These are phyloP conservation scores for Xyliphius kryptos DNA, from an alignment of 2,113 vertebrate genomes.

Conservation along the genomic window DNA sequence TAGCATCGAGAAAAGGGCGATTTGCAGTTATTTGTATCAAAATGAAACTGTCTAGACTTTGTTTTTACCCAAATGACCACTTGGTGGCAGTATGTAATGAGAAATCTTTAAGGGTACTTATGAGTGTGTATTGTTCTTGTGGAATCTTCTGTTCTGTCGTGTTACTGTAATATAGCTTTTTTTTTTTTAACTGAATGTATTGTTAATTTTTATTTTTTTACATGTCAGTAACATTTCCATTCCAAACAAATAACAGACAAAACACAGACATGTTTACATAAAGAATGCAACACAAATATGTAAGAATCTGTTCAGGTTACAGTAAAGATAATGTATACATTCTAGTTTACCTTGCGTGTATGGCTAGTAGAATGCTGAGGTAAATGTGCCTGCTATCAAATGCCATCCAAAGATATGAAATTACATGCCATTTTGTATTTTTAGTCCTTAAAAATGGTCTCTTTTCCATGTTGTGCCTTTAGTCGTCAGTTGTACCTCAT, in stretches of 20 bases:
- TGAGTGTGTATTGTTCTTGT: background rate
- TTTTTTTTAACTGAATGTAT: background rate
- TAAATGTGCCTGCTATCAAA: background rate
- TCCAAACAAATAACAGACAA: background rate
- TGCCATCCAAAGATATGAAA: constrained; percentile 1
- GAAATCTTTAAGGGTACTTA: background rate
- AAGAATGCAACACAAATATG: background rate
- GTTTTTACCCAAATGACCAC: constrained; percentile 1
- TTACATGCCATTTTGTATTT: constrained; percentile 8
- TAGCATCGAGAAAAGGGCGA: background rate
- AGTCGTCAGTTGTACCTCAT: background rate
- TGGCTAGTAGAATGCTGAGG: background rate
- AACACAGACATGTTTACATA: background rate
- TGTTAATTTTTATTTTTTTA: background rate
- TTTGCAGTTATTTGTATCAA: background rate
- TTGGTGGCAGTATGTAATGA: constrained; percentile 21
- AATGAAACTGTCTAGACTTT: background rate
- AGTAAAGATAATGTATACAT: background rate
- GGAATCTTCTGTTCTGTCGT: background rate
- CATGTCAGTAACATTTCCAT: background rate
- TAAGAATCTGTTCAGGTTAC: background rate
- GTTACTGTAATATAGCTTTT: background rate
- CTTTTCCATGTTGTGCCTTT: background rate
- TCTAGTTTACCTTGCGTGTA: background rate
- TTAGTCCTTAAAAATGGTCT: background rate